phyloP scores from a whole-genome alignment of 2,797 vertebrate genomes.

The Amniataba percoides region DNA sequence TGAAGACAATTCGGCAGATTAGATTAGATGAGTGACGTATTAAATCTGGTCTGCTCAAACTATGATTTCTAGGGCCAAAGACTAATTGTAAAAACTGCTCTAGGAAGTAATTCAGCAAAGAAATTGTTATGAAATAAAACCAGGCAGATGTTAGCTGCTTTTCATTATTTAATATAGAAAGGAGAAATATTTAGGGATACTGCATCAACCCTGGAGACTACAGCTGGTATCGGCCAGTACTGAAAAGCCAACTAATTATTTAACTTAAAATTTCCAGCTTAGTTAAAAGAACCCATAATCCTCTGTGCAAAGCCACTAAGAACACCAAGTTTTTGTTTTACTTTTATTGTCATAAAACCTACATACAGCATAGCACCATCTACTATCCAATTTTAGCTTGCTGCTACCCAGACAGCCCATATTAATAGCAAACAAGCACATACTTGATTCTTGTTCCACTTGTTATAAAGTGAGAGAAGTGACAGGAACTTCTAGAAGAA shows the following conservation, averaged over 20 bases:
- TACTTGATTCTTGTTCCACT: constrained; percentile 14
- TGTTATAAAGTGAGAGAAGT: constrained; percentile 22
- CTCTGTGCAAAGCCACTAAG: background rate
- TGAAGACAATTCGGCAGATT: background rate
- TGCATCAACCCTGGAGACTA: background rate
- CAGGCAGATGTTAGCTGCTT: background rate
- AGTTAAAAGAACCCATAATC: background rate
- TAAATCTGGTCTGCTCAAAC: background rate
- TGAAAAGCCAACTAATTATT: background rate
- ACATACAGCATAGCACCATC: background rate
- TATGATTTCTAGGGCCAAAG: background rate
- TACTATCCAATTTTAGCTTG: constrained; percentile 2
- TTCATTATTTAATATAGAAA: background rate
- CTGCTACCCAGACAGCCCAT: background rate
- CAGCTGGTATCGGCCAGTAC: background rate
- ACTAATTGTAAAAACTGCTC: background rate
- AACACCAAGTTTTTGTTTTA: background rate
- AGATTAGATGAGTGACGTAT: constrained; percentile 18
- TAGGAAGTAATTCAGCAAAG: background rate
- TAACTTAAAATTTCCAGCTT: background rate
- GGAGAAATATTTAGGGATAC: background rate
- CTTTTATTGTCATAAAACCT: background rate
- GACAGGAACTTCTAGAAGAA: constrained; percentile 33
- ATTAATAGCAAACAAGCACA: constrained; percentile 6
- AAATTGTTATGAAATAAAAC: background rate